These are phyloP conservation scores for Solenopsis fugax DNA, from an alignment of 1,140 invertebrate species.

Conservation along the genomic window DNA sequence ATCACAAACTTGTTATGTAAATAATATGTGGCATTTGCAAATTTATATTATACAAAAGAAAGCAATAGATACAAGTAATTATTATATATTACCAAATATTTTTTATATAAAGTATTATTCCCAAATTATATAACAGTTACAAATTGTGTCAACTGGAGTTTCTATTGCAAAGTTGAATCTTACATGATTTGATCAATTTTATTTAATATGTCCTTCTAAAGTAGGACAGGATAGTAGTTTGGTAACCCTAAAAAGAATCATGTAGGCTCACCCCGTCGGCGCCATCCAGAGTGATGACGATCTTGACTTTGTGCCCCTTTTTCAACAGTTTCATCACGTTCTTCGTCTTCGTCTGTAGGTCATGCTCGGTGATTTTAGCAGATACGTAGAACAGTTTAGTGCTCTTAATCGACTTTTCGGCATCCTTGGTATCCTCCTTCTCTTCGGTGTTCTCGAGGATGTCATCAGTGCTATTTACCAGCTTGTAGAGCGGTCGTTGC, in stretches of 20 bases:
- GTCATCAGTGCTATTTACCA: not conserved
- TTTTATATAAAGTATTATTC: too few relatives aligned
- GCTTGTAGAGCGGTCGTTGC: constrained; percentile 21
- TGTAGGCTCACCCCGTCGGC: constrained; percentile 81
- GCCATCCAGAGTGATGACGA: constrained; percentile 87
- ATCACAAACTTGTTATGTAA: too few relatives aligned
- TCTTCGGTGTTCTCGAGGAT: not conserved
- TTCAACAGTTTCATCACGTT: constrained; percentile 89
- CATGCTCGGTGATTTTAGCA: constrained; percentile 38
- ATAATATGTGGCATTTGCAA: too few relatives aligned
- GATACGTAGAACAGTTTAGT: constrained; percentile 25
- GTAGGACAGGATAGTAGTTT: too few relatives aligned
- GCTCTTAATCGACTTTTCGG: not conserved
- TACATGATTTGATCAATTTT: too few relatives aligned
- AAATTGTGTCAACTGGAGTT: too few relatives aligned
- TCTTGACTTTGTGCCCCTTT: constrained; percentile 88
- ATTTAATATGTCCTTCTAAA: too few relatives aligned
- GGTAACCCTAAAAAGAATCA: not conserved
- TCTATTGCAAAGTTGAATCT: too few relatives aligned
- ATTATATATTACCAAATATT: too few relatives aligned
- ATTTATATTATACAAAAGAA: too few relatives aligned
- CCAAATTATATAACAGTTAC: too few relatives aligned
- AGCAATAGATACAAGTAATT: too few relatives aligned
- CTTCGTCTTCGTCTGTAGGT: constrained; percentile 85
- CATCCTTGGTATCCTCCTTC: not conserved